phyloP scores from a whole-genome alignment of 23 tunicate genomes.

The Pegea sp. region DNA sequence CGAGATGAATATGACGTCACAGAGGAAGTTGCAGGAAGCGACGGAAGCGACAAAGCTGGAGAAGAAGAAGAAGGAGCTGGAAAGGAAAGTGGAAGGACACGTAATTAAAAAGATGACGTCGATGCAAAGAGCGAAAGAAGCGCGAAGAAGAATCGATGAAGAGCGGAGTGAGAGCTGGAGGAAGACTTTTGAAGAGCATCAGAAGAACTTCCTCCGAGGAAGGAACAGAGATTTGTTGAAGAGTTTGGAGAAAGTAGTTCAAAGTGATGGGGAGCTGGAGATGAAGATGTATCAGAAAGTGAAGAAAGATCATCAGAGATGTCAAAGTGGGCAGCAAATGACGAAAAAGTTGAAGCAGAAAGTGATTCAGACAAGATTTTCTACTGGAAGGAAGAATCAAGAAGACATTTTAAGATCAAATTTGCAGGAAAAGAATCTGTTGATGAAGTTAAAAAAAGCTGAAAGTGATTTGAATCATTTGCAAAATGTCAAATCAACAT shows the following conservation, averaged over 20 bases:
- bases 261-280: conserved; percentile 49
- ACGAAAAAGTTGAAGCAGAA: conserved; percentile 46
- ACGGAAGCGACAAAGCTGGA: conserved; percentile 60
- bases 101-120: conserved; percentile 42
- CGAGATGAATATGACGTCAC: conserved; percentile 66
- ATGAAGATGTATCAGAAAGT: conserved; percentile 58
- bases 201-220: conserved; percentile 42
- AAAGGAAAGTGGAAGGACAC: conserved; percentile 78
- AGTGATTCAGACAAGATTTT: conserved; percentile 9
- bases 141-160: conserved; percentile 20
- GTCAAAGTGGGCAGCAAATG: conserved; percentile 56
- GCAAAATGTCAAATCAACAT: conserved; percentile 34
- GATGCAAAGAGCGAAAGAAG: conserved; percentile 27
- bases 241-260: conserved; percentile 45
- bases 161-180: conserved; percentile 48
- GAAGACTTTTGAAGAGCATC: conserved; percentile 44
- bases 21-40: conserved; percentile 82
- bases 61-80: conserved; percentile 52
- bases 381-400: conserved; percentile 41
- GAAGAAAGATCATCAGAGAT: conserved; percentile 25
- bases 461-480: conserved; percentile 30
- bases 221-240: conserved; percentile 46
- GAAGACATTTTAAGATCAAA: conserved; percentile 18
- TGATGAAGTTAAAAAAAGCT: conserved; percentile 22
- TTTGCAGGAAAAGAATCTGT: conserved; percentile 17